Evolutionary conservation across 2,888 invertebrate genomes (phyloP), one percentile per base, ranked within the genome.

Genomic region (Pedicia rivosa): DNA sequence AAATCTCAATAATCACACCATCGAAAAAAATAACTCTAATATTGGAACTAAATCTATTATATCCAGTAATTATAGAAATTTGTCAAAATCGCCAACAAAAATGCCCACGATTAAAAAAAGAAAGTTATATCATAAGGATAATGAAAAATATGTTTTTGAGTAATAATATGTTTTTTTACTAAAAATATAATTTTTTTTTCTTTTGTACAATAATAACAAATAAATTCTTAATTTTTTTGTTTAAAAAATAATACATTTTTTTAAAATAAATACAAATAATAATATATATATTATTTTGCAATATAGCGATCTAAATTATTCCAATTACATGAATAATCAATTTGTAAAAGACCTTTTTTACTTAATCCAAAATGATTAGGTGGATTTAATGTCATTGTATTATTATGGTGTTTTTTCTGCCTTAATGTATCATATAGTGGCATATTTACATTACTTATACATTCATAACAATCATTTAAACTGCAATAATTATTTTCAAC

Each of bases 321-420:
- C 82, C 82, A 83, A 59, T 78, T 82, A 58, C 74, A 78, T 2
- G 80, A 79, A 51, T 83, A 83, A 55, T 83, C 83, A 47, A 83
- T 82, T 62, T 81, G 78, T 33, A 82, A 63, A 49, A 82, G 74
- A 37, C 83, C 82, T 51, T 81, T 80, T 48, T 74, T 74, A 50
- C 78, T 82, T 41, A 82, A 62, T 44, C 79, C 78, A 57, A 81
- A 72, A 55, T 72, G 73, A 33, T 69, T 65, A 4, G 20, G 8
- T 26, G 27, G 12, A 12, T 35, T 25, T 7, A 20, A 13, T 8
- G 35, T 16, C 9, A 20, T 8, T 6, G n/a, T 10, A 16, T 35
- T 25, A 35, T n/a, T 26, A n/a, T 25, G 25, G n/a, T 17, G 19
- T 4, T 12, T n/a, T 12, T 12, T 10, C 12, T 26, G 25, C 13